phyloP scores from a whole-genome alignment of 2,113 vertebrate genomes.

The Gallinago paraguaiae region DNA sequence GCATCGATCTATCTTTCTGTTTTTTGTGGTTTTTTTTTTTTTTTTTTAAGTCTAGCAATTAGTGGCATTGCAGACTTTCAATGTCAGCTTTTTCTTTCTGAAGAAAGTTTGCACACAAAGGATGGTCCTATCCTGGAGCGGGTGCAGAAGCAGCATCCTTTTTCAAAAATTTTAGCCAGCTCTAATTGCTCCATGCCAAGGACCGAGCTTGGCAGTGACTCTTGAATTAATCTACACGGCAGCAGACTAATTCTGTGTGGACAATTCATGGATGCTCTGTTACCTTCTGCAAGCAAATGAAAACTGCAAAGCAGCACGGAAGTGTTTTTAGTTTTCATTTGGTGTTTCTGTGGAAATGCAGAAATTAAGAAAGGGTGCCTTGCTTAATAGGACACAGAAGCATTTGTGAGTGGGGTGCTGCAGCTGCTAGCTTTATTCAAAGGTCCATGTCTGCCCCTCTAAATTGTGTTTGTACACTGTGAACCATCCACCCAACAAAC shows the following conservation, averaged over 20 bases:
- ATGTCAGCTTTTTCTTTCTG: background rate
- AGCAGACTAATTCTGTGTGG: background rate
- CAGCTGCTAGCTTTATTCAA: background rate
- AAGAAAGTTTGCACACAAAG: background rate
- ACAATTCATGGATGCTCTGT: background rate
- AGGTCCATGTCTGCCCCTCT: background rate
- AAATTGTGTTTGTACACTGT: background rate
- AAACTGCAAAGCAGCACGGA: background rate
- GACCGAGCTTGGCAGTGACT: background rate
- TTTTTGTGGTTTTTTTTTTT: background rate
- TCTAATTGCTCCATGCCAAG: background rate
- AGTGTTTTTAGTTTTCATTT: background rate
- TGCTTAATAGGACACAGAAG: background rate
- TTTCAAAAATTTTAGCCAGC: background rate
- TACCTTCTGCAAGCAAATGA: background rate
- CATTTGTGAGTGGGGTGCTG: background rate
- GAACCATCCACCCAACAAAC: background rate
- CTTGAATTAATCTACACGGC: background rate
- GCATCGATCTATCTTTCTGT: background rate
- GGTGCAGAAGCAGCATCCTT: background rate
- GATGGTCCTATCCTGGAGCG: background rate
- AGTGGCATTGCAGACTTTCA: background rate
- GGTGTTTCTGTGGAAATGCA: background rate
- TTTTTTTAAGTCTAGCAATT: constrained; percentile 5
- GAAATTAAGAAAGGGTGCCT: background rate